Evolutionary conservation across 2,797 vertebrate species (phyloP).

Genomic region (Arremon brunneinucha): DNA sequence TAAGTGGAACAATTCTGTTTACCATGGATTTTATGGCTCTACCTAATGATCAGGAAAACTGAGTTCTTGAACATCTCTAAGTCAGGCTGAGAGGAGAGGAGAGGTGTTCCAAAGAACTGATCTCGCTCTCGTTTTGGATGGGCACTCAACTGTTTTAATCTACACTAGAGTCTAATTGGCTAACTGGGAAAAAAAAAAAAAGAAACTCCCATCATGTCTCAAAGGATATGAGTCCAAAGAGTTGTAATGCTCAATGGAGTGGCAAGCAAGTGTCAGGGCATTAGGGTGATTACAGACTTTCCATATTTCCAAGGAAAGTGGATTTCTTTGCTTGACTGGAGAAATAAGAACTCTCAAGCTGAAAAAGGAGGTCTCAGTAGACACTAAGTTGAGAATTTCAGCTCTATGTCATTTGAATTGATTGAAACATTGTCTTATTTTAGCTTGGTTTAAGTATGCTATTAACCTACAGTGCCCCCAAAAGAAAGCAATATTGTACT

Average conservation of each 20-base stretch:
- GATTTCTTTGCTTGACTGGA: neutral
- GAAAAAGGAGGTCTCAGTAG: neutral
- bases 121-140: neutral
- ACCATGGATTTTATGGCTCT: neutral
- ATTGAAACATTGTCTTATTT: neutral
- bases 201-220: neutral
- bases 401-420: neutral
- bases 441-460: neutral
- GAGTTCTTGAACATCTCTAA: neutral
- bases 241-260: neutral
- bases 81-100: neutral
- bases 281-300: neutral
- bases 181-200: neutral
- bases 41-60: neutral
- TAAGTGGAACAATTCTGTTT: neutral
- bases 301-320: neutral
- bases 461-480: neutral
- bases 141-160: neutral
- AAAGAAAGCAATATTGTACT: neutral
- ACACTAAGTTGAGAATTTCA: neutral
- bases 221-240: neutral
- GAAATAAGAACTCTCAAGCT: neutral
- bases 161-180: neutral
- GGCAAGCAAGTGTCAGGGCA: neutral
- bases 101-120: neutral